Base-by-base conservation (phyloP, 2,888 invertebrate genomes). In the Sycophila texana region DNA sequence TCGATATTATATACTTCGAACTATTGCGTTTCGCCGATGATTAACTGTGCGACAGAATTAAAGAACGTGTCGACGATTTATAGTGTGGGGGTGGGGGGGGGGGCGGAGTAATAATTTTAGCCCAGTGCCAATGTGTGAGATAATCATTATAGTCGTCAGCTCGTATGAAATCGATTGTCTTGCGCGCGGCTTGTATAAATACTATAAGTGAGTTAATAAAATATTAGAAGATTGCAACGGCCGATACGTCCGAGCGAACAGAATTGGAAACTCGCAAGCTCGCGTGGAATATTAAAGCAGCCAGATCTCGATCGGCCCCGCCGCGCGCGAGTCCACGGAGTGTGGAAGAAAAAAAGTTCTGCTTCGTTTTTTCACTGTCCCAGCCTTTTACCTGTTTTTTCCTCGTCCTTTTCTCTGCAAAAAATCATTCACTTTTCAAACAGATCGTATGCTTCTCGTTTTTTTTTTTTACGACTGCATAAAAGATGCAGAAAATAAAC, bases 231-330 rank as follows among this genome's bases (percentile, higher is more conserved):
- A n/a, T 53, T 53, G 53, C n/a, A 53, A 53, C 53, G 53, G 14
- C n/a, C 14, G 53, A 53, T 53, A 53, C n/a, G 53, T 53, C n/a
- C n/a, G 53, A 53, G 53, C 4, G 53, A 53, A 4, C 53, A 13
- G 30, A 55, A 68, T 68, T 55, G 55, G 18, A 55, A 55, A 49
- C 49, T 58, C 26, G 49, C 60, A n/a, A 26, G 58, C n/a, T 71
- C 58, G 60, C 71, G 58, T 60, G 70, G 70, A 70, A 70, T 70
- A 70, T 20, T 49, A n/a, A 60, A 60, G 39, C 16, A 18, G 22
- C 20, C 10, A 3, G 47, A 10, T 39, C 39, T 10, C 39, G 39
- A 39, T 39, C 39, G 39, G 57, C 57, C n/a, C n/a, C n/a, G 20
- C 30, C 30, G 3, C 4, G 51, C 3, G 16, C 51, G 51, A n/a